Percentiles rank a stretch among this genome's conserved stretches.
Conservation (phyloP, 2,113 vertebrate species). For the Stigmatopora argus region DNA sequence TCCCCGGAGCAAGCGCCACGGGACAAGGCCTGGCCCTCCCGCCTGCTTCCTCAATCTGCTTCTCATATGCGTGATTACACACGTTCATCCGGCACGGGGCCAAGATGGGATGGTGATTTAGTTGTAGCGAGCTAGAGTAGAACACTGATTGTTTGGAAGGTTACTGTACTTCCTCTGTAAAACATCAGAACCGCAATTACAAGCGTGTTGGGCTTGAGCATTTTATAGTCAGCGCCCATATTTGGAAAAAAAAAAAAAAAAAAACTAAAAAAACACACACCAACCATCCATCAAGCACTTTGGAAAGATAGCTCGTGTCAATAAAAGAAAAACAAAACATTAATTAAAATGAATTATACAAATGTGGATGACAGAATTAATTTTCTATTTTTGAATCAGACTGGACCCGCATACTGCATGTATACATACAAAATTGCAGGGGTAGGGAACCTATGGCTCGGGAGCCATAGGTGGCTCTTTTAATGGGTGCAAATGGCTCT, state of each 20-base stretch:
- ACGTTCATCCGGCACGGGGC: constrained; percentile 49
- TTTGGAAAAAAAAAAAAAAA: constrained; percentile 16
- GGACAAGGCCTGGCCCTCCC: constrained; percentile 44
- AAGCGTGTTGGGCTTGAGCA: background rate
- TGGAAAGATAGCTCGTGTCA: too few relatives aligned
- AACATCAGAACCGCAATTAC: constrained; percentile 18
- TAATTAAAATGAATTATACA: too few relatives aligned
- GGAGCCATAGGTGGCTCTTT: too few relatives aligned
- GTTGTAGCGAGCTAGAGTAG: constrained; percentile 28
- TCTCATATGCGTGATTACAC: constrained; percentile 57
- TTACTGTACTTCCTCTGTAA: constrained; percentile 19
- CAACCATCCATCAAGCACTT: too few relatives aligned
- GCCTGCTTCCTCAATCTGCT: constrained; percentile 52
- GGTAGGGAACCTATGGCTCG: too few relatives aligned
- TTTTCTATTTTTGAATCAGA: too few relatives aligned
- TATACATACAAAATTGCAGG: too few relatives aligned
- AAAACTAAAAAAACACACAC: too few relatives aligned
- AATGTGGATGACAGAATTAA: too few relatives aligned
- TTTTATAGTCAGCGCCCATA: constrained; percentile 16
- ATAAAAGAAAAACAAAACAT: too few relatives aligned
- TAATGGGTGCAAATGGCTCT: too few relatives aligned
- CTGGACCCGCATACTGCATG: too few relatives aligned
- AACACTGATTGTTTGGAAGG: constrained; percentile 24
- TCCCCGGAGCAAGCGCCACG: constrained; percentile 41
- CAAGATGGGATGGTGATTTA: constrained; percentile 35